Evolutionary conservation across 2,888 invertebrate genomes (phyloP).

Genomic region (Kuschelorhynchus macadamiae): DNA sequence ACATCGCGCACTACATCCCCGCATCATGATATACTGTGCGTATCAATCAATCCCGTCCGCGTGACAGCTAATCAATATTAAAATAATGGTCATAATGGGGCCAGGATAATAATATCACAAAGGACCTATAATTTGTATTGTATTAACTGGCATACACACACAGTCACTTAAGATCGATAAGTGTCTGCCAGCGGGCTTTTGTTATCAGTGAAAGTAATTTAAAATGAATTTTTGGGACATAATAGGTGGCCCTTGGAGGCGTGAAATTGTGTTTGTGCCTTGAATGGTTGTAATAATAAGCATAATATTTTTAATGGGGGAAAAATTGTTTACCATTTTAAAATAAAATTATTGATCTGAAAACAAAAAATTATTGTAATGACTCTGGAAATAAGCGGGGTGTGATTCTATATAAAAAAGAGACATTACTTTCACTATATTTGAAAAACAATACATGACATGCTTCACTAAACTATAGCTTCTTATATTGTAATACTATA

Average conservation of each 20-base stretch:
- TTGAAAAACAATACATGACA: too few relatives aligned
- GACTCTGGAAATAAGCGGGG: too few relatives aligned
- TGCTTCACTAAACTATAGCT: too few relatives aligned
- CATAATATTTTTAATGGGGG: too few relatives aligned
- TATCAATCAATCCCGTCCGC: conserved; percentile 44
- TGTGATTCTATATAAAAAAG: too few relatives aligned
- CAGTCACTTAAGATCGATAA: conserved; percentile 48
- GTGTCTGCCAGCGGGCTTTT: conserved; percentile 25
- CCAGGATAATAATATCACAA: conserved; percentile 44
- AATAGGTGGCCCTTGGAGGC: background rate
- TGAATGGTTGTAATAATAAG: too few relatives aligned
- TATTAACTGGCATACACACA: conserved; percentile 38
- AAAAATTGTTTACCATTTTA: too few relatives aligned
- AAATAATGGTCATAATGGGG: conserved; percentile 48
- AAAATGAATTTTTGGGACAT: conserved; percentile 10
- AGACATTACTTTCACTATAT: too few relatives aligned
- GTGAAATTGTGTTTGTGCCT: background rate
- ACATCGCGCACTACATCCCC: conserved; percentile 43
- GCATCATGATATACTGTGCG: conserved; percentile 45
- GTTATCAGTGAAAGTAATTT: conserved; percentile 33
- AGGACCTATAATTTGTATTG: conserved; percentile 45
- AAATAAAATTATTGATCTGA: too few relatives aligned
- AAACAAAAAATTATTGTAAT: too few relatives aligned
- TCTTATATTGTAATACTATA: too few relatives aligned
- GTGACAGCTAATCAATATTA: conserved; percentile 49